phyloP scores from a whole-genome alignment of 2,888 invertebrate species.

The Aelia acuminata region DNA sequence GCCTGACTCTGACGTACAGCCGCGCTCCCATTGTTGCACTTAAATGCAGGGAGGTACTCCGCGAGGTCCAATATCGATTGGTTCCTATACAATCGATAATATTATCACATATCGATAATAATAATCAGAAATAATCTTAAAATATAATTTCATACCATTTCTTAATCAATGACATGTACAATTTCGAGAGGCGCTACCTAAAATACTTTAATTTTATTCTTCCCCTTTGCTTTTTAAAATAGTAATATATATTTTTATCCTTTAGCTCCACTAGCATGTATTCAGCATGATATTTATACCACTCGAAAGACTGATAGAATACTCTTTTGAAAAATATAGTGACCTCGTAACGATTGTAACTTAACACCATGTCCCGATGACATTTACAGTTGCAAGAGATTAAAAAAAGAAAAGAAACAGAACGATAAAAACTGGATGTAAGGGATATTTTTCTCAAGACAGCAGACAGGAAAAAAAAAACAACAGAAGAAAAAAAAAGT shows the following conservation, averaged over 20 bases:
- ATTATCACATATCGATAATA: not conserved
- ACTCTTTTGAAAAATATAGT: not conserved
- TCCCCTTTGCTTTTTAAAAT: too few relatives aligned
- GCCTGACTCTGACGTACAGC: constrained; percentile 43
- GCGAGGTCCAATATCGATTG: not conserved
- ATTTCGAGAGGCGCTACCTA: too few relatives aligned
- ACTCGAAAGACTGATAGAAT: not conserved
- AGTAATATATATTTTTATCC: too few relatives aligned
- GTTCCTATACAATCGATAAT: not conserved
- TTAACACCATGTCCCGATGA: constrained; percentile 5
- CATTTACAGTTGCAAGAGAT: constrained; percentile 35
- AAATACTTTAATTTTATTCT: too few relatives aligned
- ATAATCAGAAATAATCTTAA: too few relatives aligned
- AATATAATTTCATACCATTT: too few relatives aligned
- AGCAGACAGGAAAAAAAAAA: not conserved
- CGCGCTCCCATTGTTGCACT: constrained; percentile 39
- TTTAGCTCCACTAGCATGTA: not conserved
- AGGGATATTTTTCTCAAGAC: constrained; percentile 51
- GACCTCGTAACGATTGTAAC: constrained; percentile 16
- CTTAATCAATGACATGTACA: too few relatives aligned
- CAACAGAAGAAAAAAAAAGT: not conserved
- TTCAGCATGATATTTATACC: not conserved
- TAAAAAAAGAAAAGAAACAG: too few relatives aligned
- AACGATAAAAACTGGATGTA: constrained; percentile 58
- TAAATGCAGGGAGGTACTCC: constrained; percentile 36